Percentiles rank a stretch among this genome's conserved stretches.
These are phyloP conservation scores for Vidua chalybeata DNA, from an alignment of 2,113 vertebrate species.

Conservation along the genomic window DNA sequence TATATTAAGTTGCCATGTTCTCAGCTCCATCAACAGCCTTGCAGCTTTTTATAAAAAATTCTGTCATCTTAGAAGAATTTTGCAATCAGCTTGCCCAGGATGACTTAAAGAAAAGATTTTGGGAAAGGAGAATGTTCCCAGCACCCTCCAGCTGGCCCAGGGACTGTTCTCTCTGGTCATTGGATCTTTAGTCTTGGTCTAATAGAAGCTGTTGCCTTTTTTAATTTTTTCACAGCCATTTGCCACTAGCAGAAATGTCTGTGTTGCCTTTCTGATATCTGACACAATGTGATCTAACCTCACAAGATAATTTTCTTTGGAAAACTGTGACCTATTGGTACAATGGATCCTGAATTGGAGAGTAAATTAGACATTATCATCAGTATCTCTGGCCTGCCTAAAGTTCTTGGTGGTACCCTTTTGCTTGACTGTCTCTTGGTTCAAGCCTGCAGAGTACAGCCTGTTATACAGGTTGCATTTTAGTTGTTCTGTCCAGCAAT, in stretches of 20 bases:
- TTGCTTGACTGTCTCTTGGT: background rate
- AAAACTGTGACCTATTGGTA: accelerated
- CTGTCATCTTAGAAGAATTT: background rate
- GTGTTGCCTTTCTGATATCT: background rate
- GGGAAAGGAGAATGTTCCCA: background rate
- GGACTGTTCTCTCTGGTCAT: background rate
- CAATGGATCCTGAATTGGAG: background rate
- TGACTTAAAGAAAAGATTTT: background rate
- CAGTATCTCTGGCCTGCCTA: background rate
- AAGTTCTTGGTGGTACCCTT: background rate
- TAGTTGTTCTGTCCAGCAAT: background rate
- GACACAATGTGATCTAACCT: background rate
- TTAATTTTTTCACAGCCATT: background rate
- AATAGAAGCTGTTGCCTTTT: background rate
- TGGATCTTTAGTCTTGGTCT: background rate
- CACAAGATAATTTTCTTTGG: background rate
- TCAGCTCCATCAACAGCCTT: background rate
- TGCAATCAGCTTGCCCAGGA: background rate
- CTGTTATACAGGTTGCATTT: background rate
- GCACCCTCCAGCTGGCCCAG: background rate
- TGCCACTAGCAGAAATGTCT: background rate
- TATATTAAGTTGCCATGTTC: background rate
- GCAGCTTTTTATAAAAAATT: background rate
- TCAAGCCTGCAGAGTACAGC: background rate
- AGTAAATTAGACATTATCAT: background rate